Percentiles rank a stretch among this genome's conserved stretches.
Conservation (phyloP, 2,797 vertebrate genomes). For the Coranthus polyacanthus region DNA sequence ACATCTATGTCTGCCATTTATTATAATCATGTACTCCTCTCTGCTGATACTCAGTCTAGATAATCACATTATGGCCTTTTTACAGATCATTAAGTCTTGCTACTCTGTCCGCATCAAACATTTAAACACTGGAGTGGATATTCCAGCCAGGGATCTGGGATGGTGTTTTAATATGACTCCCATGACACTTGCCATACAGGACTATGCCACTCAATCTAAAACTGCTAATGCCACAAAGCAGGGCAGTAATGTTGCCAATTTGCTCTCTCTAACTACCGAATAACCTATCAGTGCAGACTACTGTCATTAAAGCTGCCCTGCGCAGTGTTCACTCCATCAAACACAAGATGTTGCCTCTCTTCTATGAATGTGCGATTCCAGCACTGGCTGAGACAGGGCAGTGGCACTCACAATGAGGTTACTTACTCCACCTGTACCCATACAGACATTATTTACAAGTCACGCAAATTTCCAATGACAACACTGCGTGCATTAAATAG, state of each 20-base stretch:
- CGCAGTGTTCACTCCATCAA: conserved; percentile 1
- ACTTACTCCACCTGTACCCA: conserved; percentile 2
- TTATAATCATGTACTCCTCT: conserved; percentile 22
- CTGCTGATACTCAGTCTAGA: conserved; percentile 30
- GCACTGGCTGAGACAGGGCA: conserved; percentile 1
- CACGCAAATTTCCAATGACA: conserved; percentile 21
- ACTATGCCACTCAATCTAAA: conserved; percentile 19
- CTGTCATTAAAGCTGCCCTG: background rate
- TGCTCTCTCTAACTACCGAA: conserved; percentile 12
- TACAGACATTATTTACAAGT: conserved; percentile 21
- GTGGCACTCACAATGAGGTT: background rate
- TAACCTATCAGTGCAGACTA: conserved; percentile 12
- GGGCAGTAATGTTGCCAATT: conserved; percentile 19
- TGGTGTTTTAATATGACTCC: conserved; percentile 37
- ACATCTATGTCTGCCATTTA: conserved; percentile 29
- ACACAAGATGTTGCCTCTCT: background rate
- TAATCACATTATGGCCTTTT: conserved; percentile 39
- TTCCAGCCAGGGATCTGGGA: conserved; percentile 14
- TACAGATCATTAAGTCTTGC: conserved; percentile 37
- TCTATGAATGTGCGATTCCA: background rate
- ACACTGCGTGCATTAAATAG: background rate
- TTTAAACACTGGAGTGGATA: conserved; percentile 25
- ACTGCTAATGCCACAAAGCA: conserved; percentile 14
- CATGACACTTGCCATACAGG: conserved; percentile 20
- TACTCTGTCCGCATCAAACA: conserved; percentile 22